Evolutionary conservation across 2,888 invertebrate species (phyloP).

Genomic region (Drosophila dives): DNA sequence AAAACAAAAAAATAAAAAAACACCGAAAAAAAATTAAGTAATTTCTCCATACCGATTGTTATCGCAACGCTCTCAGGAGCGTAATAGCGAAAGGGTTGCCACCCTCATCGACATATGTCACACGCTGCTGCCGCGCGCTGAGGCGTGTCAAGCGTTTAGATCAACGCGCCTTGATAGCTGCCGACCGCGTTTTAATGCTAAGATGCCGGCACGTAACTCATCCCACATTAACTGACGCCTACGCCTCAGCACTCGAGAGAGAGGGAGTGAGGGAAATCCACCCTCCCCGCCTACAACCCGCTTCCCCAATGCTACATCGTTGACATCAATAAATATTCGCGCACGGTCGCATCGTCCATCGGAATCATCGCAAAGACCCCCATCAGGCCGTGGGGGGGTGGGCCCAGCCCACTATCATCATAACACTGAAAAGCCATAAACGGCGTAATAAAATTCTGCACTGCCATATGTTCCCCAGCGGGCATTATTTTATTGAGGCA

Average conservation of each 20-base stretch:
- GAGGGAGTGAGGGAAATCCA: neutral
- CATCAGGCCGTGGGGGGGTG: no score
- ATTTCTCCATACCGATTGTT: conserved; percentile 71
- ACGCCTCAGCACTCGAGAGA: conserved; percentile 1
- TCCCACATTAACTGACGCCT: conserved; percentile 40
- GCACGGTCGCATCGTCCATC: conserved; percentile 57
- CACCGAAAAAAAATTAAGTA: conserved; percentile 67
- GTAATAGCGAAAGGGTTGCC: conserved; percentile 66
- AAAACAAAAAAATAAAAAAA: neutral
- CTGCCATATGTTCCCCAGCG: conserved; percentile 81
- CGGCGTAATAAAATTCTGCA: conserved; percentile 80
- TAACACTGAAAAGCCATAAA: conserved; percentile 79
- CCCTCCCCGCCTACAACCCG: neutral
- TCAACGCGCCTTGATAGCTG: conserved; percentile 67
- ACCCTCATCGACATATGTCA: conserved; percentile 69
- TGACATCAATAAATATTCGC: conserved; percentile 81
- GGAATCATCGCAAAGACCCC: conserved; percentile 7
- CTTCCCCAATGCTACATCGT: conserved; percentile 38
- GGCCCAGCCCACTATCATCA: conserved; percentile 64
- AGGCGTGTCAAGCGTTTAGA: conserved; percentile 76
- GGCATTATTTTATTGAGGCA: conserved; percentile 77
- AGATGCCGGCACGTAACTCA: conserved; percentile 70
- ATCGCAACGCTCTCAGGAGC: conserved; percentile 45
- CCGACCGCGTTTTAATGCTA: conserved; percentile 69
- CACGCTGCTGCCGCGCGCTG: conserved; percentile 54